Conservation (phyloP, 2,888 invertebrate species). For the Metacarcinus magister region DNA sequence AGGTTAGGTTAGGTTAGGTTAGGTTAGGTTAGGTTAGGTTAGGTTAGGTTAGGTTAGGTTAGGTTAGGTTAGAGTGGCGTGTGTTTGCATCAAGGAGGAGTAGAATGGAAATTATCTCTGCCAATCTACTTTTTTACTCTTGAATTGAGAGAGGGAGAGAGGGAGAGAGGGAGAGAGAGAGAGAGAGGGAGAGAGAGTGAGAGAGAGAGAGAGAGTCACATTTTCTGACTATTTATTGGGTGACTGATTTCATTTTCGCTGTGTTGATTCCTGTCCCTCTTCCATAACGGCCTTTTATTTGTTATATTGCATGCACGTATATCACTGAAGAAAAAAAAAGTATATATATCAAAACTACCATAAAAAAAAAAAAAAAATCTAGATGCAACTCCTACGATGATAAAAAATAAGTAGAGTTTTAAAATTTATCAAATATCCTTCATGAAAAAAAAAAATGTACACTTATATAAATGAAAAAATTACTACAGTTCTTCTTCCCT, state of each 20-base stretch:
- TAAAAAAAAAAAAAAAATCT: not conserved
- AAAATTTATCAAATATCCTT: not conserved
- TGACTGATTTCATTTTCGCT: not conserved
- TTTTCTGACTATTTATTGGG: not conserved
- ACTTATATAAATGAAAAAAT: not conserved
- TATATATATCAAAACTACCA: not conserved
- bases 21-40: too few species aligned
- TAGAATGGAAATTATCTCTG: not conserved
- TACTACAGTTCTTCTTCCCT: not conserved
- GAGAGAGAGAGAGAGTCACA: not conserved
- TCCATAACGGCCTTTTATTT: not conserved
- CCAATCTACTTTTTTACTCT: too few species aligned
- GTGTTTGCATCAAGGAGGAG: not conserved
- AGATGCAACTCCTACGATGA: not conserved
- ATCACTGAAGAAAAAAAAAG: not conserved
- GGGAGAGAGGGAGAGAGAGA: not conserved
- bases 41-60: too few species aligned
- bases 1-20: too few species aligned
- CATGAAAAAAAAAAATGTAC: not conserved
- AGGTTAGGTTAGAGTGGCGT: not conserved
- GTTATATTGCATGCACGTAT: not conserved
- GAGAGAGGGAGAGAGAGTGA: not conserved
- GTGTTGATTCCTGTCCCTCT: not conserved
- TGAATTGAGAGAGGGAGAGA: not conserved
- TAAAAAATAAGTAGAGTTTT: too few species aligned